Conservation (phyloP, 2,797 vertebrate genomes). For the Platalea minor region DNA sequence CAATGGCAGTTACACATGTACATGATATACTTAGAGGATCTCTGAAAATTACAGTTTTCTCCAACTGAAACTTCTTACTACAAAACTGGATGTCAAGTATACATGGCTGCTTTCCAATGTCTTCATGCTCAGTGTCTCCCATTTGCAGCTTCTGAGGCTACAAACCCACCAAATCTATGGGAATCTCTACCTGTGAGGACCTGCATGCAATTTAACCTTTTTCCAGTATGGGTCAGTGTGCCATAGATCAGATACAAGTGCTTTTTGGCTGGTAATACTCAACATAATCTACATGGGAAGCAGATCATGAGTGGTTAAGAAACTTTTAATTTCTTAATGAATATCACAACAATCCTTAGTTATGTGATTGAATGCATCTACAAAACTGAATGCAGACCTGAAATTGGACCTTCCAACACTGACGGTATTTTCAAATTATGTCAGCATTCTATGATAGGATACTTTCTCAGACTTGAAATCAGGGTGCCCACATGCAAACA, state of each 20-base stretch:
- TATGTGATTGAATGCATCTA: not conserved
- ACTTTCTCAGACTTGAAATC: not conserved
- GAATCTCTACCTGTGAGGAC: not conserved
- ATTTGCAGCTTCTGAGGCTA: not conserved
- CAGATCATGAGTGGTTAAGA: not conserved
- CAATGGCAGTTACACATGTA: not conserved
- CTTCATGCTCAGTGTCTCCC: not conserved
- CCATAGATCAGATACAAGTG: not conserved
- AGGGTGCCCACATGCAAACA: not conserved
- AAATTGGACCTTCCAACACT: not conserved
- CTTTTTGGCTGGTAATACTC: not conserved
- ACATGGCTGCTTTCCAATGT: not conserved
- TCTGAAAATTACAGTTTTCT: not conserved
- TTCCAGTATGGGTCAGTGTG: not conserved
- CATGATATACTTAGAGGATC: not conserved
- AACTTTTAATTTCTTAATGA: not conserved
- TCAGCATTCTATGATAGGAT: accelerated
- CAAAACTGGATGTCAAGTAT: not conserved
- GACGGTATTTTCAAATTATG: not conserved
- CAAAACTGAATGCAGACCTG: not conserved
- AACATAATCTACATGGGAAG: not conserved
- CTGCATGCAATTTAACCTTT: not conserved
- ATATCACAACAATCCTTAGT: not conserved
- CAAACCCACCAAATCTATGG: not conserved
- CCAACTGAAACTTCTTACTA: not conserved